Evolutionary conservation across 2,888 invertebrate genomes (phyloP), one percentile per base, ranked within the genome.

Genomic region (Actias luna): DNA sequence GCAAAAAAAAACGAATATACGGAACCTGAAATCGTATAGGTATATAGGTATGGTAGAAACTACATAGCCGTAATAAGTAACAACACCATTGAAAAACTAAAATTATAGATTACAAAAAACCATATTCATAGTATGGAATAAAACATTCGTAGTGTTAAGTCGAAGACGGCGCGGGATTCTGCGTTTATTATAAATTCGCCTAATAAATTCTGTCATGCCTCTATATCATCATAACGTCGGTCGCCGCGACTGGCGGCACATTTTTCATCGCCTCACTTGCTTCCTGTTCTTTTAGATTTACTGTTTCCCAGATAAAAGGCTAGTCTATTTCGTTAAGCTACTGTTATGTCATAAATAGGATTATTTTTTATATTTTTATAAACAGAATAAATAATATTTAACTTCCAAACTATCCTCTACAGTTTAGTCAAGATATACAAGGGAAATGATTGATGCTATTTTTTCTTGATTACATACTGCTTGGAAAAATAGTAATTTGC

Each of bases 211-310:
- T 71, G 58, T 46, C 64, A 67, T 71, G 73, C 64, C 70, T 68
- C 69, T 72, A 78, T 80, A 81, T 81, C 79, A 80, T 79, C 79
- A 75, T 72, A 74, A 69, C 70, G 66, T 61, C 61, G 71, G 69
- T 65, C 58, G 55, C 67, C 69, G 71, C 68, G 70, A 69, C 70
- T 67, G 74, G 67, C 67, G 72, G 71, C 69, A 69, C 71, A 84
- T 85, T 86, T 85, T 86, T 85, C 85, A 84, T 78, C 76, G 69
- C 67, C 66, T 64, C 64, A 63, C 55, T 55, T 60, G 76, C 80
- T 84, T 84, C 86, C 82, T 80, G 75, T 16, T 58, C 33, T 69
- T 57, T 42, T 59, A 79, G 82, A 86, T 84, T 86, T 84, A 85
- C 75, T 74, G 68, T 69, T 68, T 61, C 61, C 59, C 36, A 77